Conservation (phyloP, 2,113 vertebrate genomes). For the Malurus elegans region DNA sequence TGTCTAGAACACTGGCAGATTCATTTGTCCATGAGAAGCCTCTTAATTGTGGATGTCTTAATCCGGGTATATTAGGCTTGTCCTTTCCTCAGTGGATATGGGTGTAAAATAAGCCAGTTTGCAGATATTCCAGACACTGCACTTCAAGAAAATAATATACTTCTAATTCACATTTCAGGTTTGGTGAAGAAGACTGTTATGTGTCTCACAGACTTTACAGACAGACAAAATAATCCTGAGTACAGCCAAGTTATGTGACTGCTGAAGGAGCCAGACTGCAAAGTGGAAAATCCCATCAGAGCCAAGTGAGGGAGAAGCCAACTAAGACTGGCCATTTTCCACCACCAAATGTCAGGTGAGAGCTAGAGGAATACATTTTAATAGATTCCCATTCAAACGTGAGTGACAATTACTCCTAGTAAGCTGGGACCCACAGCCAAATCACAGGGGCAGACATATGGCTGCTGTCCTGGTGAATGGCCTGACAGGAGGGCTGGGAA, state of each 20-base stretch:
- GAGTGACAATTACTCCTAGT: not conserved
- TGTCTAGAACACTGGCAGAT: not conserved
- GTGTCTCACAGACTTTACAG: not conserved
- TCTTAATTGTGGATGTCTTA: not conserved
- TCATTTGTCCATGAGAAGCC: not conserved
- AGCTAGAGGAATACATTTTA: not conserved
- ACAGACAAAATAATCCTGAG: not conserved
- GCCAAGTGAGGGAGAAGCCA: constrained; percentile 1
- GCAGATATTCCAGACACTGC: not conserved
- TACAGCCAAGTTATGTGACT: not conserved
- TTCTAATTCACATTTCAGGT: not conserved
- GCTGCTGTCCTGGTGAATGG: not conserved
- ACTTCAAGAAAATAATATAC: not conserved
- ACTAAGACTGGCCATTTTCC: constrained; percentile 17
- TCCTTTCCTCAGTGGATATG: not conserved
- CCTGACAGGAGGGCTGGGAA: not conserved
- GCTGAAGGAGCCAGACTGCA: constrained; percentile 24
- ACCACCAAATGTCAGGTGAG: constrained; percentile 15
- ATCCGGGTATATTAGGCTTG: not conserved
- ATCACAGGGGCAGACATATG: not conserved
- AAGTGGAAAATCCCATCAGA: constrained; percentile 18
- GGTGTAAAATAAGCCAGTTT: not conserved
- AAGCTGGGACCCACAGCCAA: not conserved
- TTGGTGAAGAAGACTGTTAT: not conserved
- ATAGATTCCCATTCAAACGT: not conserved